phyloP scores from a whole-genome alignment of 1,140 invertebrate species.

The Rhagoletis pomonella region DNA sequence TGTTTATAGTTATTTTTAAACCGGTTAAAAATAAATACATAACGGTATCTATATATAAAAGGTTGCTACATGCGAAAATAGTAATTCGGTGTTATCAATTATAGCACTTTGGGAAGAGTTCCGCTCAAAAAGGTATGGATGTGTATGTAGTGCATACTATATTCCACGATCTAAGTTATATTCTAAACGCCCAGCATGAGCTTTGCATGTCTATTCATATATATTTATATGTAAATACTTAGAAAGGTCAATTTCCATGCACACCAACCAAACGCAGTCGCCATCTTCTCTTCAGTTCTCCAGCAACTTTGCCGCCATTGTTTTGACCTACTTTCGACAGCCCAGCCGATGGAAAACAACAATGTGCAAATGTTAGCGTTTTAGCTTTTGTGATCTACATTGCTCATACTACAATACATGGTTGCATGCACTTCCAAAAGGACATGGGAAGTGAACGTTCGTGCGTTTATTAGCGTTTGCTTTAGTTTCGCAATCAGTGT shows the following conservation, averaged over 20 bases:
- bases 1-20: too few species aligned
- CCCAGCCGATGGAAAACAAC: neutral
- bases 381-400: neutral
- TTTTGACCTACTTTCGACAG: slow-evolving; percentile 18
- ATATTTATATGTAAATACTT: neutral
- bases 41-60: too few species aligned
- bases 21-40: too few species aligned
- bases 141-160: too few species aligned
- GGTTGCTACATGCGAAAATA: too few species aligned
- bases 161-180: too few species aligned
- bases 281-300: neutral
- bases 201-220: too few species aligned
- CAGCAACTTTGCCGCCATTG: neutral
- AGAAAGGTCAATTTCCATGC: neutral
- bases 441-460: neutral
- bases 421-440: neutral
- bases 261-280: neutral
- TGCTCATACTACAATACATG: neutral
- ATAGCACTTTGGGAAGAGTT: too few species aligned
- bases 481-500: too few species aligned
- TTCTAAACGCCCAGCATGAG: too few species aligned
- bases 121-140: too few species aligned
- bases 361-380: neutral
- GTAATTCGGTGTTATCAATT: too few species aligned
- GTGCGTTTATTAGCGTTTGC: neutral